Evolutionary conservation across 2,113 vertebrate species (phyloP).

Genomic region (Oncorhynchus clarkii): DNA sequence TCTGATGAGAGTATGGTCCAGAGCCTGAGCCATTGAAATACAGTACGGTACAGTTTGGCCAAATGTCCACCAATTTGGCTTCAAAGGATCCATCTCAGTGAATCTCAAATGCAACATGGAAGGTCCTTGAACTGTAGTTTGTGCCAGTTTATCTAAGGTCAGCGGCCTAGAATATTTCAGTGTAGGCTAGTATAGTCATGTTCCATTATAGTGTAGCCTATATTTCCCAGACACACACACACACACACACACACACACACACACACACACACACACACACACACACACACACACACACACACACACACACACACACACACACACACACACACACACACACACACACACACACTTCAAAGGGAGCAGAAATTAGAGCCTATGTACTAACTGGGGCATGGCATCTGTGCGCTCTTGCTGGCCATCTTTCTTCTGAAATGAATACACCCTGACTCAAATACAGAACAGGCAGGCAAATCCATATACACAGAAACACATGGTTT

Average conservation of each 20-base stretch:
- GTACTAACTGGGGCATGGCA: conserved; percentile 71
- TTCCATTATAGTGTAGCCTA: neutral
- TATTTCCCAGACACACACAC: neutral
- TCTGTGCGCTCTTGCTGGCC: conserved; percentile 55
- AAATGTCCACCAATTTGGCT: too few relatives aligned
- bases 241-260: too few relatives aligned
- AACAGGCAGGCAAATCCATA: conserved; percentile 67
- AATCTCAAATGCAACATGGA: too few relatives aligned
- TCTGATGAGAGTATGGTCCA: conserved; percentile 6
- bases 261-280: neutral
- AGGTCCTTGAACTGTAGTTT: too few relatives aligned
- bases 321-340: conserved; percentile 38
- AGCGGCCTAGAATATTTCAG: too few relatives aligned
- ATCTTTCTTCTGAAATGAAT: conserved; percentile 67
- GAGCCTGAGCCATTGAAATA: neutral
- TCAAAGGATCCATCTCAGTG: too few relatives aligned
- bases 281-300: conserved; percentile 5
- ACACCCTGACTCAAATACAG: conserved; percentile 66
- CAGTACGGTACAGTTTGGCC: too few relatives aligned
- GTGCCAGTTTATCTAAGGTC: too few relatives aligned
- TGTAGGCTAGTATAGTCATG: neutral
- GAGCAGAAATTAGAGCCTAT: conserved; percentile 70
- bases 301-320: conserved; percentile 14
- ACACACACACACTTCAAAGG: conserved; percentile 66
- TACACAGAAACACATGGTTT: conserved; percentile 64